Conservation (phyloP, 2,113 vertebrate species). For the Capricornis sumatraensis region DNA sequence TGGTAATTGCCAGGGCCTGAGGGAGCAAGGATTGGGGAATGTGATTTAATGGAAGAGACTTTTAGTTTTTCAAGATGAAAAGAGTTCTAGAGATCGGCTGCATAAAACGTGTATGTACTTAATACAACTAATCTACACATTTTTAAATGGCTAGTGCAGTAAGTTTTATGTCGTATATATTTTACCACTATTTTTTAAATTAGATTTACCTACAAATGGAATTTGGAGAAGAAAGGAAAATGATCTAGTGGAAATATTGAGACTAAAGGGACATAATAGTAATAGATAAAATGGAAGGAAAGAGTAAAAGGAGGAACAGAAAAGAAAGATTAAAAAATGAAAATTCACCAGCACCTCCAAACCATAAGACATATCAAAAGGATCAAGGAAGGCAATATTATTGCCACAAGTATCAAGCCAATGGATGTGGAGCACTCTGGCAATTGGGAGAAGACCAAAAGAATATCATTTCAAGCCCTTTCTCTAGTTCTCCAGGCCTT, state of each 20-base stretch:
- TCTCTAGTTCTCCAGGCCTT: neutral
- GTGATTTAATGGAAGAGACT: neutral
- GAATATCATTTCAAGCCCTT: neutral
- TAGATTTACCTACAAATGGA: neutral
- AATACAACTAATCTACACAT: neutral
- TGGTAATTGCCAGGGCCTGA: rapidly evolving
- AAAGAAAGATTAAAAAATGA: neutral
- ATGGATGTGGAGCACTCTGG: neutral
- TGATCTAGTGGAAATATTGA: neutral
- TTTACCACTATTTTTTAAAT: neutral
- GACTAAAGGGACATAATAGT: neutral
- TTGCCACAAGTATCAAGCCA: neutral
- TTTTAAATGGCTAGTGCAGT: neutral
- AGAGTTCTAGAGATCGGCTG: neutral
- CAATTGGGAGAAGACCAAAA: neutral
- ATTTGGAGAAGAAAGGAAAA: neutral
- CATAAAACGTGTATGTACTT: neutral
- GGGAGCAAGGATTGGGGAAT: neutral
- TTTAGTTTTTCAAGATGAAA: neutral
- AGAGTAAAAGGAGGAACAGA: neutral
- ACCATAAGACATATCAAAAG: neutral
- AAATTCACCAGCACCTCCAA: neutral
- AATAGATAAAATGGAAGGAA: neutral
- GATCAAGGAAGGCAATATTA: neutral
- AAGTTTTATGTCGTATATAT: neutral